Conservation (phyloP, 2,888 invertebrate species). For the Parnassius smintheus region DNA sequence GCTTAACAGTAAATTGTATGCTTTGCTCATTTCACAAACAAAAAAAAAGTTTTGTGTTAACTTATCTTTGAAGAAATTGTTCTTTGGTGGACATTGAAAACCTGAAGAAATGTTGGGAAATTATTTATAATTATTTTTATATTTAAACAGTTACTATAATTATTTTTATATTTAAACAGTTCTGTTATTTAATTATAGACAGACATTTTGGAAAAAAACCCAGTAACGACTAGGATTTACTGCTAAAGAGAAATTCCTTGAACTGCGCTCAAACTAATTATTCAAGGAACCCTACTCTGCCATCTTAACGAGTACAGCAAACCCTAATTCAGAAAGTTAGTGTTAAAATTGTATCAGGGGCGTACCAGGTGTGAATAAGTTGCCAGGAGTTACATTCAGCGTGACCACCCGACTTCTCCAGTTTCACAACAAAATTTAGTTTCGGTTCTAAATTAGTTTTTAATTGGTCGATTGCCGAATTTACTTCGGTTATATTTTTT, state of each 20-base stretch:
- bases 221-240: neutral
- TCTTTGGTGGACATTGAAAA: too few species aligned
- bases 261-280: constrained; percentile 21
- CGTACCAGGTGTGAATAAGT: constrained; percentile 27
- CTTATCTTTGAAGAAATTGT: too few species aligned
- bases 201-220: neutral
- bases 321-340: constrained; percentile 27
- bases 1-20: too few species aligned
- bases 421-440: constrained; percentile 32
- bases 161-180: too few species aligned
- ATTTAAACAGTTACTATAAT: too few species aligned
- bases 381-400: neutral
- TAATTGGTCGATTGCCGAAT: constrained; percentile 26
- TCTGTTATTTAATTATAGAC: too few species aligned
- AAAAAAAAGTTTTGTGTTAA: too few species aligned
- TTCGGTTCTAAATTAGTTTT: constrained; percentile 27
- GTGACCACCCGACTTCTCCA: constrained; percentile 14
- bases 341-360: constrained; percentile 30
- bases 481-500: constrained; percentile 18
- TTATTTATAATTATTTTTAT: too few species aligned
- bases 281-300: constrained; percentile 28
- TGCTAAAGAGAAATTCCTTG: constrained; percentile 7
- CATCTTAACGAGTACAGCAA: constrained; percentile 27
- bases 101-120: too few species aligned
- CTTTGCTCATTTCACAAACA: too few species aligned